These are phyloP conservation scores for Zaprionus ghesquierei DNA, from an alignment of 1,140 invertebrate species.

Conservation along the genomic window DNA sequence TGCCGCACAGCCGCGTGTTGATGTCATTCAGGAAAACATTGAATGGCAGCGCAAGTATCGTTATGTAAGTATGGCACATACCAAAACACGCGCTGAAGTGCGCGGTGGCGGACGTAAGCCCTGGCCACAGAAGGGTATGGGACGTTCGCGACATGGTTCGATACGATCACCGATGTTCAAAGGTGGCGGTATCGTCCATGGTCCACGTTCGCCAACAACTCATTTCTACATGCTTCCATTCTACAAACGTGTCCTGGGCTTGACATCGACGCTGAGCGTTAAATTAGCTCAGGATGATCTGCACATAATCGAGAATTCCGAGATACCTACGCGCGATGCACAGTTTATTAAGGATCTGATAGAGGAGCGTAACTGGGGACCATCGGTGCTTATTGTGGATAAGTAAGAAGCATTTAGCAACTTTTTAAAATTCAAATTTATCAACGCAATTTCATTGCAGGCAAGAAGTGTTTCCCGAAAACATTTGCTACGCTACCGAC, in stretches of 20 bases:
- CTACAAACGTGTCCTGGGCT: conserved; percentile 88
- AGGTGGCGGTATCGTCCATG: conserved; percentile 92
- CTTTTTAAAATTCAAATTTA: not conserved
- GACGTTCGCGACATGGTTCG: conserved; percentile 94
- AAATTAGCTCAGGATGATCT: conserved; percentile 98
- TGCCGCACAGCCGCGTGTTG: conserved; percentile 91
- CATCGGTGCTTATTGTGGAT: conserved; percentile 97
- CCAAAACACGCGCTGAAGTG: conserved; percentile 91
- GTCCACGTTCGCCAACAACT: conserved; percentile 93
- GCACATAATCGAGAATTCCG: conserved; percentile 93
- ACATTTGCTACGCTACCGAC: conserved; percentile 92
- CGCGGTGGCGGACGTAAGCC: conserved; percentile 94
- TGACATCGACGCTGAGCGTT: conserved; percentile 91
- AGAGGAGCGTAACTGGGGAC: conserved; percentile 94
- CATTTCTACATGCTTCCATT: conserved; percentile 97
- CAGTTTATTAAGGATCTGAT: conserved; percentile 91
- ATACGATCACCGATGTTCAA: conserved; percentile 93
- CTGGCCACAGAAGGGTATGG: conserved; percentile 97
- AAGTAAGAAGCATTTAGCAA: conserved; percentile 85
- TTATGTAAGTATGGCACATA: conserved; percentile 89
- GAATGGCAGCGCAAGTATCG: conserved; percentile 94
- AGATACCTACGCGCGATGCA: conserved; percentile 92
- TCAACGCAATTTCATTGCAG: conserved; percentile 81
- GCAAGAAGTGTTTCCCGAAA: conserved; percentile 92
- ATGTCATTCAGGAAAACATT: conserved; percentile 94